Conservation (phyloP, 2,797 vertebrate genomes). For the Mormyrus hasselquistii region DNA sequence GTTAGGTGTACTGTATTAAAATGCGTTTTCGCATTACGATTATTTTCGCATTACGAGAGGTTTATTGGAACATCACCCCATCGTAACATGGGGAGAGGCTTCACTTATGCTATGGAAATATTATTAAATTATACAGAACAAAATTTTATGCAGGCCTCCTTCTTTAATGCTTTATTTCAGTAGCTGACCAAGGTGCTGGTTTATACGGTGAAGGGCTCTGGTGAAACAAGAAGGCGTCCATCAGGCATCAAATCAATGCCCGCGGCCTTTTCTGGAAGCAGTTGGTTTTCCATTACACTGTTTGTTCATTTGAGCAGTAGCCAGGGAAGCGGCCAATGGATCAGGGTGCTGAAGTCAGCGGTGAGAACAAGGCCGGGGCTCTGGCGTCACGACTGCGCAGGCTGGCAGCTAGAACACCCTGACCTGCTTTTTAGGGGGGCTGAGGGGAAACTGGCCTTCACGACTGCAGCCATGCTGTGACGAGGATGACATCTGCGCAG, state of each 20-base stretch:
- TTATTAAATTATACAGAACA: not conserved
- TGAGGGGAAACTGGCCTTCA: not conserved
- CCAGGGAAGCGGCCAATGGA: not conserved
- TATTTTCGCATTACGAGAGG: not conserved
- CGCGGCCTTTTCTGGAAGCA: not conserved
- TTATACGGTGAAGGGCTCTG: not conserved
- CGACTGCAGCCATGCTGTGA: not conserved
- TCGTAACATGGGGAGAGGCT: not conserved
- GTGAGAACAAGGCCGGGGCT: not conserved
- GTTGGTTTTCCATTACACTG: not conserved
- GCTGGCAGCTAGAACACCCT: slow-evolving; percentile 2
- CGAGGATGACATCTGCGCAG: not conserved
- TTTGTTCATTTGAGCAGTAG: not conserved
- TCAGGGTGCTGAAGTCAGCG: not conserved
- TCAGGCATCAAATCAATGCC: not conserved
- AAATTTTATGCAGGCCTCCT: not conserved
- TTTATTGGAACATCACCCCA: not conserved
- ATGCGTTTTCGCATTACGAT: not conserved
- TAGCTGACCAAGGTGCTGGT: not conserved
- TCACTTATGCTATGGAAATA: not conserved
- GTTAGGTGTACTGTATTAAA: not conserved
- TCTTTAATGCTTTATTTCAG: not conserved
- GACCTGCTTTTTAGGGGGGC: slow-evolving; percentile 19
- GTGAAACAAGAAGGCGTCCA: not conserved
- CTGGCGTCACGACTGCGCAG: not conserved